These are phyloP conservation scores for Pampusana beccarii DNA, from an alignment of 2,113 vertebrate genomes.

Conservation along the genomic window DNA sequence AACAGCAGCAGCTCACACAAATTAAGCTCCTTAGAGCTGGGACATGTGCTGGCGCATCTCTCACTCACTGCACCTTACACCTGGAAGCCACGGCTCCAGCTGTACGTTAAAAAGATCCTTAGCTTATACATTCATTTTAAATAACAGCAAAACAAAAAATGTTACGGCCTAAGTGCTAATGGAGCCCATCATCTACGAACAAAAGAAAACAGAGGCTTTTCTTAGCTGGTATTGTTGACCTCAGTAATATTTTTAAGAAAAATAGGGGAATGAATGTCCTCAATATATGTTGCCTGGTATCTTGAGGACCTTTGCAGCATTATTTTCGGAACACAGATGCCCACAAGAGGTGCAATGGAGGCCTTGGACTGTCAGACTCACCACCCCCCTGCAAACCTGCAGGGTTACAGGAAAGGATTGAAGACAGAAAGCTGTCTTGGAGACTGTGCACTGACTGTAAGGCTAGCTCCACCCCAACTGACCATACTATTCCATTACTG, in stretches of 20 bases:
- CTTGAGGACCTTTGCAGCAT: neutral
- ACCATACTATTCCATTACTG: neutral
- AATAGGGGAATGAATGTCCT: neutral
- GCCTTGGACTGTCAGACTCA: neutral
- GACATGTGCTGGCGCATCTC: neutral
- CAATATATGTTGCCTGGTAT: neutral
- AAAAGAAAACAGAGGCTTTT: neutral
- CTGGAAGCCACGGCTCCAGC: neutral
- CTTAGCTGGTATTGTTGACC: neutral
- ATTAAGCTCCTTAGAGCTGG: neutral
- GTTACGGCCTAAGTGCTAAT: neutral
- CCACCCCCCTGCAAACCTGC: neutral
- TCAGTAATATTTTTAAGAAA: neutral
- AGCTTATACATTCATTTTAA: neutral
- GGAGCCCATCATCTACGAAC: neutral
- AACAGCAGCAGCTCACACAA: neutral
- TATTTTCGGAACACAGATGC: neutral
- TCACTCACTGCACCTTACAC: neutral
- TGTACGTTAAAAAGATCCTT: neutral
- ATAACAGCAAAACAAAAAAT: neutral
- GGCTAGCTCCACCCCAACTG: neutral
- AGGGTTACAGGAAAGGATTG: neutral
- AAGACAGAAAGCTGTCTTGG: neutral
- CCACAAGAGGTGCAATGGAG: rapidly evolving
- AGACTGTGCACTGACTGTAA: neutral